Base-by-base conservation (phyloP, 2,888 invertebrate species). In the Spodoptera picta region DNA sequence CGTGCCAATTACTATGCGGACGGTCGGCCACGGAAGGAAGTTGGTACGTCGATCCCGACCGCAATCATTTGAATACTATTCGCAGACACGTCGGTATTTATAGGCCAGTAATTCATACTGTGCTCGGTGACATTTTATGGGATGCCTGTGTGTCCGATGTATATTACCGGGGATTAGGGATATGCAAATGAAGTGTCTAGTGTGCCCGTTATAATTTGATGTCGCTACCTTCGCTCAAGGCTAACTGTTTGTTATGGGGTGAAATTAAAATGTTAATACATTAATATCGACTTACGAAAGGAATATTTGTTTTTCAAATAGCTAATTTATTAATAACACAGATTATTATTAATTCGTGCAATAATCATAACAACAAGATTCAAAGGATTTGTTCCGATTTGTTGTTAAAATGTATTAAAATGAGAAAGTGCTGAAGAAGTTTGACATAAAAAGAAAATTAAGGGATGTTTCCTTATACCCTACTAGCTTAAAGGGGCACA, bases 41-140 rank as follows among this genome's bases (percentile, higher is more conserved):
- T 89, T 81, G 87, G 87, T 83, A 88, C 91, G 90, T 92, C 92
- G 92, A 93, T 92, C 92, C 91, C 83, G 51, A 87, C 92, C 91
- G 88, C 92, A 90, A 92, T 92, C 90, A 92, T 94, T 93, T 92
- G 92, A 92, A 93, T 92, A 92, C 88, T 85, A 90, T 80, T 83
- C 82, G 78, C 75, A 89, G 90, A 90, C 90, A 91, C 86, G 83
- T 87, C 86, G 83, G 86, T 91, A 92, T 92, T 93, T 93, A 92
- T 92, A 86, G 87, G 84, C 76, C 83, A 83, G 91, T 92, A 92
- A 91, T 87, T 93, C 92, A 92, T 90, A 85, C 88, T 82, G 75
- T 79, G 82, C 80, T 78, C 79, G 85, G 88, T 88, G 92, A 92
- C 91, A 85, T 89, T 92, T 92, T 92, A 91, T 87, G 90, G 88